Evolutionary conservation across 1,140 invertebrate species (phyloP).

Genomic region (Drosophila orosa): DNA sequence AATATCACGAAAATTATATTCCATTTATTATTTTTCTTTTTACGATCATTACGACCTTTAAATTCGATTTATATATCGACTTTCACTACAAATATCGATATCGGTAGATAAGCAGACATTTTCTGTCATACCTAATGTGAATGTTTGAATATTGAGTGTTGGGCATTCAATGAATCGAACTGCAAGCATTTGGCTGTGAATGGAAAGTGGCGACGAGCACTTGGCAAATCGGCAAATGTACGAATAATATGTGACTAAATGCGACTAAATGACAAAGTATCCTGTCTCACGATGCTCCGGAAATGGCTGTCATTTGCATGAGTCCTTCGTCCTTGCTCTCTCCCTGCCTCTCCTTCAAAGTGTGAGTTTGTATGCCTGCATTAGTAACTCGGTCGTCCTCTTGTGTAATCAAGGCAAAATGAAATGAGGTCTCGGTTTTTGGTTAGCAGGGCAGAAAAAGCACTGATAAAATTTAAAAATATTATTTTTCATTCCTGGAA

Average conservation of each 20-base stretch:
- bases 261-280: constrained; percentile 64
- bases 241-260: constrained; percentile 27
- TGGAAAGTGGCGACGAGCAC: constrained; percentile 30
- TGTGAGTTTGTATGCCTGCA: constrained; percentile 15
- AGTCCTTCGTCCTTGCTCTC: neutral
- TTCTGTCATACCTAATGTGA: neutral
- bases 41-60: no score
- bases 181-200: constrained; percentile 25
- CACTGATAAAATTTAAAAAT: constrained; percentile 2
- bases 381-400: constrained; percentile 35
- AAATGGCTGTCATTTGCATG: constrained; percentile 56
- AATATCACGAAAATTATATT: no score
- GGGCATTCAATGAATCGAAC: constrained; percentile 43
- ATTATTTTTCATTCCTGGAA: neutral
- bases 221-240: constrained; percentile 29
- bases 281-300: constrained; percentile 28
- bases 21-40: no score
- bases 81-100: neutral
- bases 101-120: neutral
- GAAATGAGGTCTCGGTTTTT: constrained; percentile 7
- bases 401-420: constrained; percentile 35
- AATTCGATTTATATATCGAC: neutral
- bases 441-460: neutral
- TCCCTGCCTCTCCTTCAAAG: neutral
- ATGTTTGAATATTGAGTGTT: constrained; percentile 24